phyloP scores from a whole-genome alignment of 92 coral and sea anemone genomes.

The Montipora capitata region DNA sequence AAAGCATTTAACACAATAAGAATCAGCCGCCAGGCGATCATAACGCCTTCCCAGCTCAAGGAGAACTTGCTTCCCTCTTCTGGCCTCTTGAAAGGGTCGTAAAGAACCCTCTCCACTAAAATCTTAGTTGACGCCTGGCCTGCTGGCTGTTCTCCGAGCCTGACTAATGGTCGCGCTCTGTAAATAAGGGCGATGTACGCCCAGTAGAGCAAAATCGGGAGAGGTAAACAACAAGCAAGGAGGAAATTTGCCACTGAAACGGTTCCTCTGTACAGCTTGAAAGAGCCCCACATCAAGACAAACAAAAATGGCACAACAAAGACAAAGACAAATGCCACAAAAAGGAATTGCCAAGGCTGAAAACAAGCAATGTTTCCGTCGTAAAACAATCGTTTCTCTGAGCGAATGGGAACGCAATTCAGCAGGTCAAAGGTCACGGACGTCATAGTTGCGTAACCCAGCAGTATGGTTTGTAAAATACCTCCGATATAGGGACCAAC shows the following conservation, averaged over 20 bases:
- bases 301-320: conserved; percentile 77
- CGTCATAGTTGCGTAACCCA: conserved; percentile 79
- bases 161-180: not conserved
- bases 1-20: conserved; percentile 31
- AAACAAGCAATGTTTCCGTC: conserved; percentile 76
- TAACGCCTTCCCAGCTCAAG: conserved; percentile 52
- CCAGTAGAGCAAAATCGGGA: conserved; percentile 74
- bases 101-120: conserved; percentile 33
- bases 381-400: conserved; percentile 70
- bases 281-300: conserved; percentile 76
- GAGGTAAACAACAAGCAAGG: conserved; percentile 73
- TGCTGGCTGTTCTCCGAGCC: not conserved
- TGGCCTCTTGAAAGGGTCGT: conserved; percentile 42
- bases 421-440: conserved; percentile 65
- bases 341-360: conserved; percentile 84
- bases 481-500: conserved; percentile 84
- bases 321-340: conserved; percentile 36
- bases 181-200: not conserved
- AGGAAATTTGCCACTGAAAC: conserved; percentile 65
- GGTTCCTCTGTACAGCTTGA: conserved; percentile 60
- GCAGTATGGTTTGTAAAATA: conserved; percentile 80
- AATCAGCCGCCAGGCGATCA: conserved; percentile 46
- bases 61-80: conserved; percentile 4
- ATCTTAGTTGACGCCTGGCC: not conserved
- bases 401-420: conserved; percentile 71